Base-by-base conservation (phyloP, 2,113 vertebrate species). In the Furnarius figulus region DNA sequence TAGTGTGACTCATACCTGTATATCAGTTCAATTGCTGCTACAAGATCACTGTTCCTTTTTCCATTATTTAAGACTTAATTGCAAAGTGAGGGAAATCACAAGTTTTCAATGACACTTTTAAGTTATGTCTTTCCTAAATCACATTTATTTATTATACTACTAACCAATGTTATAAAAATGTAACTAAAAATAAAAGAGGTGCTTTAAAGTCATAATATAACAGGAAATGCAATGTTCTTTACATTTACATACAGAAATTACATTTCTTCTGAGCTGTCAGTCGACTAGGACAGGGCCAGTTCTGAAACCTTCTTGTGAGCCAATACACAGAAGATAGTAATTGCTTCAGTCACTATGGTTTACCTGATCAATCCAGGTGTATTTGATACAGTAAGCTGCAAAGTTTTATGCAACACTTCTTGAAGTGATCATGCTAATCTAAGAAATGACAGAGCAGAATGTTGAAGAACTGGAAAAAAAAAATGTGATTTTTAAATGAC, bases 51-150 rank as follows among this genome's bases (percentile, higher is more conserved):
- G 49, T 6, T 68, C 20, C 40, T 83, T 84, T 94, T 91, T 84
- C 85, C 8, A 22, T 91, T 63, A 85, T 49, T 87, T 67, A 96
- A 78, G 53, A 91, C 95, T 88, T 92, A 96, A 92, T 94, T 93
- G 23, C 63, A 35, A 93, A 87, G 37, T 90, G 52, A 95, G 39
- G 24, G 66, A 90, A 97, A 81, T 91, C 94, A 93, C 95, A 93
- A 95, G 81, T 87, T 97, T 93, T 61, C 59, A 79, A 47, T 87
- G 82, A 86, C 66, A 93, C 30, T 91, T 84, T 95, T 80, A 94
- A 90, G 53, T 81, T 87, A 61, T 58, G 50, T 27, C 77, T 97
- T 97, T 76, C 37, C 63, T 63, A 90, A 97, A 95, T 93, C 76
- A 94, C 46, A 85, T 87, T 68, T 84, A 85, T 94, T 95, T 91